Evolutionary conservation across 1,140 invertebrate species (phyloP).

Genomic region (Oscheius sp.): DNA sequence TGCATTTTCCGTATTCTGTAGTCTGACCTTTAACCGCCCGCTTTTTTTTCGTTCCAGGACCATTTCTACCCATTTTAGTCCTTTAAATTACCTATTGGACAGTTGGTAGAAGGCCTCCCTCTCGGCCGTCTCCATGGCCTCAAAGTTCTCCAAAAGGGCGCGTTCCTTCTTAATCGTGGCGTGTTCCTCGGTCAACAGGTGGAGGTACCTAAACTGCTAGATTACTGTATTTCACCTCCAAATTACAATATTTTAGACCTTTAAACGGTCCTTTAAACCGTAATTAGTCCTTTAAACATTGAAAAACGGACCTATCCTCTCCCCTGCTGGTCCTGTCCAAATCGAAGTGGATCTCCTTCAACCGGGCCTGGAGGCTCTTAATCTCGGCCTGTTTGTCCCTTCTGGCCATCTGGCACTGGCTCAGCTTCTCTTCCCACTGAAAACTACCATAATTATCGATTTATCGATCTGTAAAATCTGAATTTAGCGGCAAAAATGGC

Average conservation of each 20-base stretch:
- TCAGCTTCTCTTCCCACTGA: slow-evolving; percentile 36
- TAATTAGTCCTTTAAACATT: background rate
- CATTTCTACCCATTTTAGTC: no score
- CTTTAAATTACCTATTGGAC: slow-evolving; percentile 38
- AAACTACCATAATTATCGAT: no score
- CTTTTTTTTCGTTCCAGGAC: no score
- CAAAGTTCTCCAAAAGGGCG: slow-evolving; percentile 58
- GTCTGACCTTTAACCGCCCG: no score
- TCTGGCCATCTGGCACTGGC: slow-evolving; percentile 54
- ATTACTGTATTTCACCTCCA: no score
- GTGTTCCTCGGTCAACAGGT: slow-evolving; percentile 66
- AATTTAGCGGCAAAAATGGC: no score
- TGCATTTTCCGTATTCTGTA: no score
- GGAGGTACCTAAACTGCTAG: slow-evolving; percentile 65
- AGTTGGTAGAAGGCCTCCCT: slow-evolving; percentile 70
- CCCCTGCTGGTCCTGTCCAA: slow-evolving; percentile 71
- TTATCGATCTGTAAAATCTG: no score
- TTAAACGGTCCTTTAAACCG: background rate
- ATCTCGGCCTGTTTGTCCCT: slow-evolving; percentile 67
- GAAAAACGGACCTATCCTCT: slow-evolving; percentile 64
- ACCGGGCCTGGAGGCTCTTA: slow-evolving; percentile 66
- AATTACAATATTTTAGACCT: no score
- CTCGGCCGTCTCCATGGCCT: slow-evolving; percentile 64
- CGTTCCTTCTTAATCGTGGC: slow-evolving; percentile 62
- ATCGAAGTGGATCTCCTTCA: slow-evolving; percentile 71